Evolutionary conservation across 1,140 invertebrate genomes (phyloP).

Genomic region (Trissolcus basalis): DNA sequence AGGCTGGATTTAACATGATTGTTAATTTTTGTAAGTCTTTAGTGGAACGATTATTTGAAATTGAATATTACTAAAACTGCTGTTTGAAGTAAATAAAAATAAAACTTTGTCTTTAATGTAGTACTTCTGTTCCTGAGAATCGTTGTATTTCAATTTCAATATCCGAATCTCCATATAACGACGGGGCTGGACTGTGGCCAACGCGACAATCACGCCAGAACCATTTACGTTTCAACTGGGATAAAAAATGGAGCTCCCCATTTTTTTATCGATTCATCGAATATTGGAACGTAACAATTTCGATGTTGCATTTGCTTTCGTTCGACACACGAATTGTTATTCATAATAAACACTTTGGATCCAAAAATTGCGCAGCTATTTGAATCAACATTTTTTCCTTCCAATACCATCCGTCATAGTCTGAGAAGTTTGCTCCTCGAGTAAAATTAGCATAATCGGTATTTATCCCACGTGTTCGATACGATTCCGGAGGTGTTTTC

Average conservation of each 20-base stretch:
- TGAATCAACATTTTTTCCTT: constrained; percentile 27
- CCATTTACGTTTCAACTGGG: constrained; percentile 10
- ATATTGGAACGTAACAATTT: not conserved
- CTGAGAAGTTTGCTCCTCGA: constrained; percentile 19
- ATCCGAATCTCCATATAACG: constrained; percentile 33
- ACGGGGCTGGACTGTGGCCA: constrained; percentile 19
- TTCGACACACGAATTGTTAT: too few relatives aligned
- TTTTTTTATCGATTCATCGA: constrained; percentile 13
- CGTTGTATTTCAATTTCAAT: constrained; percentile 24
- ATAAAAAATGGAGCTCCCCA: constrained; percentile 1
- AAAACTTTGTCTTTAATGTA: not conserved
- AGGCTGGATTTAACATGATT: too few relatives aligned
- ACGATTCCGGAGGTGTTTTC: constrained; percentile 31
- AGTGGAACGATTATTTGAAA: not conserved
- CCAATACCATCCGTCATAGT: constrained; percentile 13
- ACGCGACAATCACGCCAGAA: constrained; percentile 22
- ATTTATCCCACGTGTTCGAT: constrained; percentile 44
- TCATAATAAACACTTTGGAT: too few relatives aligned
- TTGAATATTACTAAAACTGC: not conserved
- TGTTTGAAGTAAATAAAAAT: not conserved
- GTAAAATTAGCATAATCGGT: constrained; percentile 46
- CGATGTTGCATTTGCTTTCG: too few relatives aligned
- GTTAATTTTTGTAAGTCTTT: not conserved
- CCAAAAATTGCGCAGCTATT: too few relatives aligned
- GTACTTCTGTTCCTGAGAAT: constrained; percentile 13